Percentiles rank a stretch among this genome's conserved stretches.
These are phyloP conservation scores for Palloptera scutellata DNA, from an alignment of 2,888 invertebrate genomes.

Conservation along the genomic window DNA sequence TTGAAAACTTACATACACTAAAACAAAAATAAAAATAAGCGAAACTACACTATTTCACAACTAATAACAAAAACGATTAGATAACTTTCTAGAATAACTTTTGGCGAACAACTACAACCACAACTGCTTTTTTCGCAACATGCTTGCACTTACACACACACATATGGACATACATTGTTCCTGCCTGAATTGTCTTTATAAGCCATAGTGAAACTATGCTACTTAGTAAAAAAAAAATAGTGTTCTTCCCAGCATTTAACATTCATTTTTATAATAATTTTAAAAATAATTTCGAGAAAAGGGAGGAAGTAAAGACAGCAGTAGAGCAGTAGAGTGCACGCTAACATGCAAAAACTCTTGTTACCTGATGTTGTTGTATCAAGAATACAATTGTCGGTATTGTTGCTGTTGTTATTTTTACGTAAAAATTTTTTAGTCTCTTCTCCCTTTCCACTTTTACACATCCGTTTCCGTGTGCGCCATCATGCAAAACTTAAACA, in stretches of 20 bases:
- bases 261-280: slow-evolving; percentile 23
- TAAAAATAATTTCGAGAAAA: slow-evolving; percentile 11
- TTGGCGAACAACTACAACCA: too few relatives aligned
- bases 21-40: too few relatives aligned
- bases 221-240: too few relatives aligned
- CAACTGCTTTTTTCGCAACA: not conserved
- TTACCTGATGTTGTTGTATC: slow-evolving; percentile 4
- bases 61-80: too few relatives aligned
- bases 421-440: not conserved
- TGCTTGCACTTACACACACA: not conserved
- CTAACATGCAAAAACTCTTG: slow-evolving; percentile 3
- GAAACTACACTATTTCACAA: too few relatives aligned
- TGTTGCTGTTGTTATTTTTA: not conserved
- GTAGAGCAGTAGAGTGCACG: not conserved
- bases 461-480: not conserved
- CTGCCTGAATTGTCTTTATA: too few relatives aligned
- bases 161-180: not conserved
- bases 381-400: not conserved
- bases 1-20: too few relatives aligned
- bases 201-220: too few relatives aligned
- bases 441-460: not conserved
- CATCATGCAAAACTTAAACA: not conserved
- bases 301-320: too few relatives aligned
- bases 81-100: too few relatives aligned
- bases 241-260: slow-evolving; percentile 6